Base-by-base conservation (phyloP, 2,888 invertebrate species). In the Melieria omissa region DNA sequence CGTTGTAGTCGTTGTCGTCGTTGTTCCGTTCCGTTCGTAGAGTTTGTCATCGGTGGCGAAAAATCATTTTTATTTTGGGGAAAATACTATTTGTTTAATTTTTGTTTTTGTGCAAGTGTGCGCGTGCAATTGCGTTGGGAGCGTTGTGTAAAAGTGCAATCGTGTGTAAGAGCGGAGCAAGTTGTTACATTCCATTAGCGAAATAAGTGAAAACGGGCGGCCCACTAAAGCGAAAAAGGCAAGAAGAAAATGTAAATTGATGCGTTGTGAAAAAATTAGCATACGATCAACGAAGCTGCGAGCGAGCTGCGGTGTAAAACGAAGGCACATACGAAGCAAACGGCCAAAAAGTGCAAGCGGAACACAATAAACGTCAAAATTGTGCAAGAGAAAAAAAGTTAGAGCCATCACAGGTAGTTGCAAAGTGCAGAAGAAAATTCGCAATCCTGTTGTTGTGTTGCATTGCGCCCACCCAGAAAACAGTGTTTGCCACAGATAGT, bases 191-290 rank as follows among this genome's bases (percentile, higher is more conserved):
- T 76, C 71, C 75, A 64, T 9, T 64, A 74, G 71, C 70, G 65
- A 65, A 64, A 52, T 66, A 71, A 73, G 72, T 71, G 54, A 71
- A 65, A 73, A 73, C 66, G 54, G 29, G 29, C 29, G 29, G 29
- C 29, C 29, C 29, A 72, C 57, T 65, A 46, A n/a, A 68, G 69
- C 63, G 64, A 65, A 65, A 49, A 67, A 63, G 60, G 42, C 12
- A 74, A 70, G 60, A 49, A 65, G 62, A 61, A 62, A 61, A 72
- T 71, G 66, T 72, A 73, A 58, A 67, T 73, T 78, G 78, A 76
- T 76, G 78, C 75, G 77, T 78, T 78, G 78, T 76, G 76, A 74
- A 76, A 78, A 75, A 76, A 76, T 75, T 73, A 76, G 75, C 74
- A 76, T 77, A 70, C 69, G 73, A 72, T 74, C 75, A 72, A 73